Conservation (phyloP, 2,113 vertebrate genomes). For the Apus apus region DNA sequence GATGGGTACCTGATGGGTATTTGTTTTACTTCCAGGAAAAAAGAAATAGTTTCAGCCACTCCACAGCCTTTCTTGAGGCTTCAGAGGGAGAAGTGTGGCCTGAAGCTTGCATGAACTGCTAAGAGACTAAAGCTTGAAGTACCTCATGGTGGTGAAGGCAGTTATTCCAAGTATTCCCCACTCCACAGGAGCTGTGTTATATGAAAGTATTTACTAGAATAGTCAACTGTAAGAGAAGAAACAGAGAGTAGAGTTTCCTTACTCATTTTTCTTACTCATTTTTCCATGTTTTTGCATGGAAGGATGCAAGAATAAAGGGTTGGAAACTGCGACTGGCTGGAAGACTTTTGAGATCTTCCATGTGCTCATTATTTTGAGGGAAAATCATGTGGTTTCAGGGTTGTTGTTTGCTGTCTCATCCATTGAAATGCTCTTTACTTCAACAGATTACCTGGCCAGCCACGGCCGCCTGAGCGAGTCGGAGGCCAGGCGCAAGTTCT, state of each 20-base stretch:
- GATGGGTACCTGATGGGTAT: not conserved
- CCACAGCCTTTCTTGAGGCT: not conserved
- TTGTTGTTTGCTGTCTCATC: not conserved
- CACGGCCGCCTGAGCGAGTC: slow-evolving; percentile 92
- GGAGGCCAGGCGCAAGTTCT: slow-evolving; percentile 95
- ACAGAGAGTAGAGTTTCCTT: not conserved
- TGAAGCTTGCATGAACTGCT: not conserved
- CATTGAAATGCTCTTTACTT: not conserved
- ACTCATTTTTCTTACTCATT: not conserved
- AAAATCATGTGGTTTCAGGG: not conserved
- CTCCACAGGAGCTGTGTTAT: not conserved
- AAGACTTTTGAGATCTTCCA: not conserved
- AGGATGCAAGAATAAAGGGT: not conserved
- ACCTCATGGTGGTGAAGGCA: not conserved
- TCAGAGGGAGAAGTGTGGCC: not conserved
- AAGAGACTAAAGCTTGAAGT: not conserved
- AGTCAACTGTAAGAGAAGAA: not conserved
- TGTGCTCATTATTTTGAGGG: too few species aligned
- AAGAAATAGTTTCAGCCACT: not conserved
- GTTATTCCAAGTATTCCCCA: not conserved
- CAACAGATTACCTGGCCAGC: slow-evolving; percentile 93
- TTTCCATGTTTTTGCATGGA: not conserved
- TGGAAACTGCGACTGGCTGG: not conserved
- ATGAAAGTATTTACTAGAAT: not conserved
- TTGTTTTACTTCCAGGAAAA: not conserved